Conservation (phyloP, 2,113 vertebrate genomes). For the Poeciliopsis retropinna region DNA sequence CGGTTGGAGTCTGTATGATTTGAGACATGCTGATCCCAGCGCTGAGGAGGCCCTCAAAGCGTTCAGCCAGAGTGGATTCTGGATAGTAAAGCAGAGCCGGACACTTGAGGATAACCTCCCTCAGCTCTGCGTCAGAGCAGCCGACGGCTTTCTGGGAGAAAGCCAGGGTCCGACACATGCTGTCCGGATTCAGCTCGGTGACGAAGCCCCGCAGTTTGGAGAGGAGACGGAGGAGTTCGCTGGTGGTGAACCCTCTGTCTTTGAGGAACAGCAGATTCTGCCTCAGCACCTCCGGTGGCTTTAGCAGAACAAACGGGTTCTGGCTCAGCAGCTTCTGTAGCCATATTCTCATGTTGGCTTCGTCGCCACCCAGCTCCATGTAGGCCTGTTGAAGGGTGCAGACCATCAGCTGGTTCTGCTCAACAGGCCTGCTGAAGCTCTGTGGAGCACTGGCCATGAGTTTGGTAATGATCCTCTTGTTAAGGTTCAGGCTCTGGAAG, state of each 20-base stretch:
- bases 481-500: slow-evolving; percentile 88
- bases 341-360: slow-evolving; percentile 89
- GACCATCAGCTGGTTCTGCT: slow-evolving; percentile 83
- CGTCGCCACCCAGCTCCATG: slow-evolving; percentile 84
- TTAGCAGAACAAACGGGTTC: slow-evolving; percentile 91
- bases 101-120: slow-evolving; percentile 83
- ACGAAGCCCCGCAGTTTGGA: slow-evolving; percentile 91
- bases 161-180: slow-evolving; percentile 81
- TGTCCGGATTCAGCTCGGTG: slow-evolving; percentile 83
- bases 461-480: slow-evolving; percentile 88
- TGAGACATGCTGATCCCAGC: slow-evolving; percentile 86
- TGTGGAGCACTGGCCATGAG: slow-evolving; percentile 87
- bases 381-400: slow-evolving; percentile 83
- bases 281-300: slow-evolving; percentile 73
- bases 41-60: slow-evolving; percentile 79
- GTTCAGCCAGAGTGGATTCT: slow-evolving; percentile 82
- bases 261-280: slow-evolving; percentile 87
- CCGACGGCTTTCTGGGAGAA: slow-evolving; percentile 83
- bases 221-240: slow-evolving; percentile 86
- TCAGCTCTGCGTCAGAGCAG: slow-evolving; percentile 84
- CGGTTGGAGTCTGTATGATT: slow-evolving; percentile 82
- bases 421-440: slow-evolving; percentile 86
- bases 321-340: slow-evolving; percentile 92
- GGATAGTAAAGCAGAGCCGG: slow-evolving; percentile 89
- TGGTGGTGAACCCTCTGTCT: slow-evolving; percentile 80